Evolutionary conservation across 2,797 vertebrate genomes (phyloP).

Genomic region (Luscinia luscinia): DNA sequence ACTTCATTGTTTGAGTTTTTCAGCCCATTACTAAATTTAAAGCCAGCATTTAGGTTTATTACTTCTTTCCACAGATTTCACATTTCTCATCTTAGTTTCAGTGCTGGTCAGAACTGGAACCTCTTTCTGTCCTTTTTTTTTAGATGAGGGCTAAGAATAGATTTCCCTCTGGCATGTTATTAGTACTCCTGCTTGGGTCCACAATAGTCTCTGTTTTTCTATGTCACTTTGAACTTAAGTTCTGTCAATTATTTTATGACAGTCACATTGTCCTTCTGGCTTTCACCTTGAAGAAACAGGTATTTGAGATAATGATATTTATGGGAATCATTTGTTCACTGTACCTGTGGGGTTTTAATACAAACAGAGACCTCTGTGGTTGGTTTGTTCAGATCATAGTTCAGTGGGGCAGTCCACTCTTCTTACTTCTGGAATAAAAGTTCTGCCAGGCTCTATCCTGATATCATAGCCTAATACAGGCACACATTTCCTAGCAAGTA

Average conservation of each 20-base stretch:
- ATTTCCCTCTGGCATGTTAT: background rate
- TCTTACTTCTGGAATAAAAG: background rate
- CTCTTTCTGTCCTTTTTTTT: constrained; percentile 6
- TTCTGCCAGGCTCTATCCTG: background rate
- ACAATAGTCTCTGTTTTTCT: background rate
- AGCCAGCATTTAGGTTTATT: constrained; percentile 19
- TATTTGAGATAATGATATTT: background rate
- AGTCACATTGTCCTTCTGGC: background rate
- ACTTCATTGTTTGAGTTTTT: constrained; percentile 63
- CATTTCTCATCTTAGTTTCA: constrained; percentile 48
- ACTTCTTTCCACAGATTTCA: constrained; percentile 48
- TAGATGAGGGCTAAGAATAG: background rate
- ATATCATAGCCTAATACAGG: background rate
- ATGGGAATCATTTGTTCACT: background rate
- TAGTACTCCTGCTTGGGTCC: background rate
- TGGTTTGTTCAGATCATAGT: background rate
- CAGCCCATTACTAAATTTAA: constrained; percentile 24
- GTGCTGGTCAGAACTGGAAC: background rate
- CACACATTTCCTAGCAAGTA: background rate
- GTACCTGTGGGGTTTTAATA: background rate
- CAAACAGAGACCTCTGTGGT: background rate
- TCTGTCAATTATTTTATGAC: background rate
- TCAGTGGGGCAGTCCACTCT: background rate
- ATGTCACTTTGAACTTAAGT: background rate
- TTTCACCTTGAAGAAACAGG: background rate